These are phyloP conservation scores for Scaptomyza caliginosa DNA, from an alignment of 2,888 invertebrate species.

Conservation along the genomic window DNA sequence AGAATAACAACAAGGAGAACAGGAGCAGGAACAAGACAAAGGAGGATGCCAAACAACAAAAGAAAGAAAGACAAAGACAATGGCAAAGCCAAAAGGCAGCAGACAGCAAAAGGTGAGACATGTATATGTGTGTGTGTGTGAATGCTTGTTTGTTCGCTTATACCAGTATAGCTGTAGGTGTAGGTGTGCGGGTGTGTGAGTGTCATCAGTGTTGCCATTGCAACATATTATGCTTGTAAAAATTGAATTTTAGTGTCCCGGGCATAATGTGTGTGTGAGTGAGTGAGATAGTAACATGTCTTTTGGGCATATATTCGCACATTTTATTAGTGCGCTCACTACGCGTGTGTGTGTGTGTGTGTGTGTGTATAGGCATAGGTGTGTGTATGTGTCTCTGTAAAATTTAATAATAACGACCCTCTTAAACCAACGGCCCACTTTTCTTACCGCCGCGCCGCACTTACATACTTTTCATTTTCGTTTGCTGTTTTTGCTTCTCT, in stretches of 20 bases:
- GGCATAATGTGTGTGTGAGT: slow-evolving; percentile 29
- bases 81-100: slow-evolving; percentile 18
- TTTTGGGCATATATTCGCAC: slow-evolving; percentile 68
- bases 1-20: slow-evolving; percentile 25
- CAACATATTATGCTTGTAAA: slow-evolving; percentile 77
- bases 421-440: slow-evolving; percentile 60
- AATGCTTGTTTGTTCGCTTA: slow-evolving; percentile 4
- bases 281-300: slow-evolving; percentile 44
- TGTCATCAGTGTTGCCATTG: slow-evolving; percentile 70
- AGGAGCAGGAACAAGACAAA: slow-evolving; percentile 3
- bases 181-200: slow-evolving; percentile 23
- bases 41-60: slow-evolving; percentile 13
- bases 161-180: slow-evolving; percentile 16
- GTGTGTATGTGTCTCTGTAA: slow-evolving; percentile 50
- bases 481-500: slow-evolving; percentile 2
- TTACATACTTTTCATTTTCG: slow-evolving; percentile 37
- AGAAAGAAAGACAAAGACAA: slow-evolving; percentile 5
- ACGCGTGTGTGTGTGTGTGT: slow-evolving; percentile 10
- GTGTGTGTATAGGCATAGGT: slow-evolving; percentile 45
- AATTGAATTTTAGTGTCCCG: slow-evolving; percentile 75
- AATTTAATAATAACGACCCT: slow-evolving; percentile 78
- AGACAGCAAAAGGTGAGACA: slow-evolving; percentile 14
- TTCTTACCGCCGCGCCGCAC: slow-evolving; percentile 27
- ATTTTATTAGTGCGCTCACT: slow-evolving; percentile 60
- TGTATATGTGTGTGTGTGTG: not conserved